These are phyloP conservation scores for Glyphotaelius pellucidus DNA, from an alignment of 2,888 invertebrate genomes.

Conservation along the genomic window DNA sequence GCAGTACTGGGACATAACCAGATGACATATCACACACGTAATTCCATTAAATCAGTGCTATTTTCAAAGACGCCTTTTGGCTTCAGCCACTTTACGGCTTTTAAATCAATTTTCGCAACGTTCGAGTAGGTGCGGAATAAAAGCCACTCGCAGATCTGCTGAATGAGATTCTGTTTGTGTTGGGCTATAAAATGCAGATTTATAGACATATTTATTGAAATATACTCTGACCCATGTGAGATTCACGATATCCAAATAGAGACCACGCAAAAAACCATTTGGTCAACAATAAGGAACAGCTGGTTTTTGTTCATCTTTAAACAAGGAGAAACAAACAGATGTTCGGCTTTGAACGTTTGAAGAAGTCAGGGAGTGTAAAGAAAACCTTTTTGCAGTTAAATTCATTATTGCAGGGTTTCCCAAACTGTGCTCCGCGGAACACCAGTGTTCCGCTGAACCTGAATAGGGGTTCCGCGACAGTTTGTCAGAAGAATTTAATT, in stretches of 20 bases:
- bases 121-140: not conserved
- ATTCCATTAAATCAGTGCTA: constrained; percentile 22
- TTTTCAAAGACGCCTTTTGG: not conserved
- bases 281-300: not conserved
- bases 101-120: constrained; percentile 4
- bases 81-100: not conserved
- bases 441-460: no score
- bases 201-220: not conserved
- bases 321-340: not conserved
- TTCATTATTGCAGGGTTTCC: no score
- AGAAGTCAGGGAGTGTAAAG: not conserved
- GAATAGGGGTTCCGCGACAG: no score
- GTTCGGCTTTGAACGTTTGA: not conserved
- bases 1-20: not conserved
- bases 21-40: constrained; percentile 27
- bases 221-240: not conserved
- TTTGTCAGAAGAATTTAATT: no score
- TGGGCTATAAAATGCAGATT: not conserved
- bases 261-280: not conserved
- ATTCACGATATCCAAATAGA: not conserved
- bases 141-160: not conserved
- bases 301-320: not conserved
- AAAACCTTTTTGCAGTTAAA: not conserved
- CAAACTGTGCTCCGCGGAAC: no score
- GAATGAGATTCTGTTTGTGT: not conserved